Evolutionary conservation across 2,797 vertebrate genomes (phyloP), one percentile per base, ranked within the genome.

Genomic region (Malurus leucopterus): DNA sequence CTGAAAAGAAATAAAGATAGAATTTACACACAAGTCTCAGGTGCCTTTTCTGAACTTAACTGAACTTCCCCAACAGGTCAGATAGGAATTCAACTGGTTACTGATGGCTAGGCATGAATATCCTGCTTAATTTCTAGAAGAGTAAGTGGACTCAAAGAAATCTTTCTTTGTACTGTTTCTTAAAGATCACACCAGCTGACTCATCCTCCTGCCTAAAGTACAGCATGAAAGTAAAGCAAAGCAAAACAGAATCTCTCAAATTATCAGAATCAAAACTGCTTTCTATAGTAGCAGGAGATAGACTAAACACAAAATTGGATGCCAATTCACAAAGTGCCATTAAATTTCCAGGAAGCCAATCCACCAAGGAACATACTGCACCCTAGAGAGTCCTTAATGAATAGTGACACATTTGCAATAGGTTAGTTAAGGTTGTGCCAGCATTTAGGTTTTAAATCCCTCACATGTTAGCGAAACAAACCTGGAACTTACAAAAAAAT

Each of bases 381-480:
- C 86, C 40, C 84, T 70, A 89, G 76, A 84, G 79, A 77, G 90
- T 67, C 67, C 53, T 93, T 92, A 89, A 90, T 81, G 80, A 94
- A 86, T 19, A 80, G 49, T 32, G 75, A 74, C 83, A 93, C 69
- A 91, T 89, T 91, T 84, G 83, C 62, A 92, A 82, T 32, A 61
- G 64, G 55, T 65, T 88, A 76, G 79, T 92, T 93, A 85, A 88
- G 58, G 63, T 50, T 89, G 36, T 90, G 49, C 82, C 84, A 89
- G 65, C 50, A 69, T 79, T 91, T 92, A 77, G 36, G 72, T 57
- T 82, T 79, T 73, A 85, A 86, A 92, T 75, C 41, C 15, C n/a
- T 77, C 63, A 40, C 58, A 59, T 41, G 69, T 63, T 51, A 63
- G 54, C 32, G 86, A 78, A 91, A 84, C 17, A 90, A 85, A n/a